A percentile compares a stretch with the other conserved stretches of the same genome.
phyloP scores from a whole-genome alignment of 2,797 vertebrate genomes.

The Trichosurus vulpecula region DNA sequence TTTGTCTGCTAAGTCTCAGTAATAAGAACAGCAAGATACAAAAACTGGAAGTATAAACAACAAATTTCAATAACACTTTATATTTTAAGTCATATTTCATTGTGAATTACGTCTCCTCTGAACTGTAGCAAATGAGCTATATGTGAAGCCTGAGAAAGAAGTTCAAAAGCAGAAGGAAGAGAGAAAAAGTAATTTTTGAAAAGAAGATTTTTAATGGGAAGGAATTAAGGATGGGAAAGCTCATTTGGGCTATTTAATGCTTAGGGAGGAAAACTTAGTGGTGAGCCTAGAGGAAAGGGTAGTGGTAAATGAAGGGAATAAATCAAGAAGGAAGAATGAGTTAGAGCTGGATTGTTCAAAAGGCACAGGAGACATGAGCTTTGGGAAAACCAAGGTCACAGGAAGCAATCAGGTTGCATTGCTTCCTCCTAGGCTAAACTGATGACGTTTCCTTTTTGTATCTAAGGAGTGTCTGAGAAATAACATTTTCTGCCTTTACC shows the following conservation, averaged over 20 bases:
- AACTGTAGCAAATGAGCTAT: background rate
- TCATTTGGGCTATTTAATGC: background rate
- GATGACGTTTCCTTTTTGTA: background rate
- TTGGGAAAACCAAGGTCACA: background rate
- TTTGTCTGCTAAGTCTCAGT: conserved; percentile 39
- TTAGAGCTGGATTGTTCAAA: background rate
- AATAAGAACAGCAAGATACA: conserved; percentile 10
- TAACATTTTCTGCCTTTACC: background rate
- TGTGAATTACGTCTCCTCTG: conserved; percentile 8
- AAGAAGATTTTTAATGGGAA: conserved; percentile 14
- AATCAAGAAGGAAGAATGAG: background rate
- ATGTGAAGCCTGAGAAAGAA: conserved; percentile 22
- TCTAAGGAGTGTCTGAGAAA: background rate
- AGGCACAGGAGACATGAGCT: background rate
- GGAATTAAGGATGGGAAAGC: background rate
- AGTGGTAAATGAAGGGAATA: background rate
- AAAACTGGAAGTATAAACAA: background rate
- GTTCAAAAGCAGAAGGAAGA: background rate
- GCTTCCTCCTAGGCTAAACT: background rate
- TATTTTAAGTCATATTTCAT: conserved; percentile 31
- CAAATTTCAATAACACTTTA: background rate
- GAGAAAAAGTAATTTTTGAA: conserved; percentile 13
- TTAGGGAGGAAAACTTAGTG: background rate
- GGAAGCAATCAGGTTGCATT: background rate
- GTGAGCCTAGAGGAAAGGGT: background rate